These are phyloP conservation scores for Hemibagrus guttatus DNA, from an alignment of 2,797 vertebrate species.

Conservation along the genomic window DNA sequence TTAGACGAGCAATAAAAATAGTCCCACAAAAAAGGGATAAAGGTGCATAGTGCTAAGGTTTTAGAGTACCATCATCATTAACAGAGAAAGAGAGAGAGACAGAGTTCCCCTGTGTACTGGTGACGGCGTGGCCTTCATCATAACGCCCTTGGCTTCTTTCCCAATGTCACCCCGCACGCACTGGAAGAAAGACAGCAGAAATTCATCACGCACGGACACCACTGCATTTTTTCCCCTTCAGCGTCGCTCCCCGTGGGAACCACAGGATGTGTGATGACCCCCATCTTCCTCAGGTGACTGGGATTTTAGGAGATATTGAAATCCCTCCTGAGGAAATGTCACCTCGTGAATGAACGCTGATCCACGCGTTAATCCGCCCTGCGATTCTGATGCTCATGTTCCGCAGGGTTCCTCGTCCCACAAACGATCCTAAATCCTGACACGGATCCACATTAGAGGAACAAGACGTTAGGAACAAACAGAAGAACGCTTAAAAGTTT, in stretches of 20 bases:
- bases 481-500: background rate
- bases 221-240: constrained; percentile 70
- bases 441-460: background rate
- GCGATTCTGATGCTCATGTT: background rate
- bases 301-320: constrained; percentile 64
- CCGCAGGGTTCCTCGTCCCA: background rate
- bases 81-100: constrained; percentile 57
- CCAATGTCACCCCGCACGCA: constrained; percentile 78
- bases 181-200: constrained; percentile 73
- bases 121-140: constrained; percentile 83
- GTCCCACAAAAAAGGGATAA: constrained; percentile 26
- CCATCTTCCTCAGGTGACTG: constrained; percentile 68
- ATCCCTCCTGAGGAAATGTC: constrained; percentile 30
- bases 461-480: background rate
- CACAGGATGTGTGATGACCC: constrained; percentile 68
- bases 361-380: background rate
- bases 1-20: constrained; percentile 8
- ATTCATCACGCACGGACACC: constrained; percentile 79
- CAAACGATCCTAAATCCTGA: background rate
- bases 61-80: constrained; percentile 43
- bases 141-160: constrained; percentile 78
- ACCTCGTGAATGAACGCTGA: constrained; percentile 13
- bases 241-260: constrained; percentile 66
- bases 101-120: constrained; percentile 74
- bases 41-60: constrained; percentile 24